Conservation (phyloP, 2,888 invertebrate species). For the Patella pellucida region DNA sequence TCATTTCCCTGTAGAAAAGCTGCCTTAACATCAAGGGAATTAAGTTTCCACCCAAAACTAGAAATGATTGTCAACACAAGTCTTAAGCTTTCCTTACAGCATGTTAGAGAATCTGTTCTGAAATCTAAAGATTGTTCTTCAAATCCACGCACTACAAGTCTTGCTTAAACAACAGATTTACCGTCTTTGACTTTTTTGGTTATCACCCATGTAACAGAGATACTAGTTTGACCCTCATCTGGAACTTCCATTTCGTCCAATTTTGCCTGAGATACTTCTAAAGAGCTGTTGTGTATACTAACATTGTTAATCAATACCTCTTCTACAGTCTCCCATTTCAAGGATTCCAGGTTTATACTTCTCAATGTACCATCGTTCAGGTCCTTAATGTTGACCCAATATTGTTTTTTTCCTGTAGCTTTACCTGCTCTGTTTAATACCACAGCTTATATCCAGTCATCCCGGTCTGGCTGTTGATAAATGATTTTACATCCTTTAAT, state of each 20-base stretch:
- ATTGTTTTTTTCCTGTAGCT: conserved; percentile 29
- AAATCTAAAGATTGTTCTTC: background rate
- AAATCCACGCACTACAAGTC: conserved; percentile 1
- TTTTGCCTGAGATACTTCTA: background rate
- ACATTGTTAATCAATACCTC: background rate
- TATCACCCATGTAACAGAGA: background rate
- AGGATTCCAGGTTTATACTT: background rate
- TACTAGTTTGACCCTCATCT: background rate
- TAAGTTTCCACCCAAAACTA: background rate
- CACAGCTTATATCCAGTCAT: conserved; percentile 13
- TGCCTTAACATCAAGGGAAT: background rate
- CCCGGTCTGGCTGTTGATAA: background rate
- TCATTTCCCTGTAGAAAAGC: background rate
- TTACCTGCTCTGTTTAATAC: conserved; percentile 29
- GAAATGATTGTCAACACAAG: background rate
- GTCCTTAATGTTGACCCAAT: conserved; percentile 27
- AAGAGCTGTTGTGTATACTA: background rate
- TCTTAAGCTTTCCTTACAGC: background rate
- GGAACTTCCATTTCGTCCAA: background rate
- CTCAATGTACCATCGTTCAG: background rate
- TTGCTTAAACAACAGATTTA: background rate
- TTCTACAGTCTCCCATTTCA: background rate
- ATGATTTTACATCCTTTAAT: background rate
- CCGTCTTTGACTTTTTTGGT: background rate
- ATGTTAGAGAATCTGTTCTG: background rate